These are phyloP conservation scores for Acrobasis consociella DNA, from an alignment of 2,888 invertebrate genomes.

Conservation along the genomic window DNA sequence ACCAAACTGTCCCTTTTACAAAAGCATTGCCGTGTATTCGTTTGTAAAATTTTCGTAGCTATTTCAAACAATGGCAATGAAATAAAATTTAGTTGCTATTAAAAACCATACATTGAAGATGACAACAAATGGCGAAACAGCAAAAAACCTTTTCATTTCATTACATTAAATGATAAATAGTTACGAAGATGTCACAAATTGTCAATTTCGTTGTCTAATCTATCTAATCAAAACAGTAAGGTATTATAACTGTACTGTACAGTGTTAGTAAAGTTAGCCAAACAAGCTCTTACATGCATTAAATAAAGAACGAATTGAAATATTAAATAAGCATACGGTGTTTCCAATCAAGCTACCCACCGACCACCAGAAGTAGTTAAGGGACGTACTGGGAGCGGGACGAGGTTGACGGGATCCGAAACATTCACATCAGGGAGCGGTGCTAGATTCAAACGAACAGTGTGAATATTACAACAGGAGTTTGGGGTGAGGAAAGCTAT, in stretches of 20 bases:
- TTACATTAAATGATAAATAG: neutral
- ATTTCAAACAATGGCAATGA: neutral
- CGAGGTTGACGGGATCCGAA: conserved; percentile 10
- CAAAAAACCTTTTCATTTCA: neutral
- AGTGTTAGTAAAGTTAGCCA: conserved; percentile 50
- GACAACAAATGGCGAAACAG: neutral
- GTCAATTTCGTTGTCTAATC: neutral
- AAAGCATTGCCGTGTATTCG: conserved; percentile 22
- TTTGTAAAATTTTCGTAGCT: neutral
- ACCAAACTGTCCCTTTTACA: conserved; percentile 19
- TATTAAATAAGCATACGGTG: conserved; percentile 70
- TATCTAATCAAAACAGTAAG: conserved; percentile 16
- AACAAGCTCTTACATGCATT: conserved; percentile 70
- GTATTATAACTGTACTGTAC: conserved; percentile 17
- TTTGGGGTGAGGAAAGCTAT: conserved; percentile 29
- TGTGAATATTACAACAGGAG: conserved; percentile 23
- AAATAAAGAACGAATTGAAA: conserved; percentile 51
- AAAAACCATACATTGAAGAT: neutral
- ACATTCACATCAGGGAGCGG: conserved; percentile 24
- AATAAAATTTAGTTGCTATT: too few relatives aligned
- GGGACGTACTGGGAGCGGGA: conserved; percentile 40
- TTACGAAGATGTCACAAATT: conserved; percentile 12
- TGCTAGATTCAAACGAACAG: conserved; percentile 20
- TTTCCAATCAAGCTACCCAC: conserved; percentile 68
- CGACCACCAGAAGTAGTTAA: conserved; percentile 63